Evolutionary conservation across 2,113 vertebrate genomes (phyloP), one percentile per base, ranked within the genome.

Genomic region (Xiphias gladius): DNA sequence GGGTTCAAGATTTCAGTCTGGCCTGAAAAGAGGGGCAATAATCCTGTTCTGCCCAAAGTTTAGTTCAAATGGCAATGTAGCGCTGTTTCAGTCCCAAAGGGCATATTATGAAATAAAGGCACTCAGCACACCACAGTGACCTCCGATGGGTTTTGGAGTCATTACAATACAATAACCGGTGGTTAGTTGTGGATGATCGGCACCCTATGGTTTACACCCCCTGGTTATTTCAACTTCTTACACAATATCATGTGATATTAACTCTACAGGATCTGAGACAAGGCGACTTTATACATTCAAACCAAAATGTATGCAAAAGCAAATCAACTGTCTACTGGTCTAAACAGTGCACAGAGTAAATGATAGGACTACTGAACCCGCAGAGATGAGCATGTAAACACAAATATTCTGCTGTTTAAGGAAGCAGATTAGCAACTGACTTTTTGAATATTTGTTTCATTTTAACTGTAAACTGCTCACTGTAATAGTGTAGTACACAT

Each of bases 281-380:
- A 30, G 1, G 1, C 7, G 26, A 50, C 17, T 32, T 7, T 37
- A 30, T 37, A 66, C 26, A 61, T 58, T 62, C 50, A 73, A 75
- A 63, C 5, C 43, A 65, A 20, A 39, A 16, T 55, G 28, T 74
- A 8, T 71, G 69, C 48, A 52, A 86, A 85, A 80, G 69, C 54
- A 17, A 79, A 67, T 46, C 10, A 2, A 32, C 2, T 54, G 35
- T 76, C 55, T 50, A 1, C 43, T 67, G 35, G 37, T 61, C 7
- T 72, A 37, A 58, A 48, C 26, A 3, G 24, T 58, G 43, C 26
- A 39, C 24, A 16, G 10, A 57, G 37, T 73, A 76, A 20, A 71
- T 66, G 17, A 61, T 37, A 17, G 4, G 16, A 61, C 55, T 32
- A 52, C 32, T 69, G 55, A 69, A 65, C 57, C 76, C 71, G 65